Evolutionary conservation across 2,113 vertebrate species (phyloP), one percentile per base, ranked within the genome.

Genomic region (Periophthalmodon schlosseri): DNA sequence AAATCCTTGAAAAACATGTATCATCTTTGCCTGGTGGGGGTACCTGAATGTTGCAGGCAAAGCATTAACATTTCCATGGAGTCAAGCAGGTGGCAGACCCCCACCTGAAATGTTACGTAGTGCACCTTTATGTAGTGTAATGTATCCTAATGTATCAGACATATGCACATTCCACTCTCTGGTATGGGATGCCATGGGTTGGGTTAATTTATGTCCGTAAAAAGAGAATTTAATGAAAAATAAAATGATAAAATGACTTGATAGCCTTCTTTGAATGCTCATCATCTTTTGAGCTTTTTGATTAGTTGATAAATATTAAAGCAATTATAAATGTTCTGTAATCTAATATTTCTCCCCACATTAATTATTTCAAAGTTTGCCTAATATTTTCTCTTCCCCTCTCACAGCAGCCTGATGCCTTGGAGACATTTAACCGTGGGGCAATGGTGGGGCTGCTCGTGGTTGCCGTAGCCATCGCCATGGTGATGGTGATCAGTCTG

Each of bases 381-480:
- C 68, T n/a, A 18, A 23, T 28, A 3, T 39, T 69, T 68, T 78
- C 4, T 61, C 18, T 9, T 70, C 46, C 71, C 24, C 15, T 28
- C 12, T 34, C 0, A 44, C 72, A 96, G 95, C 94, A 95, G 87
- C 95, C 94, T 0, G 95, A 95, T 52, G 94, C 94, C 58, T 76
- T 95, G 90, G 94, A 95, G 77, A 94, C 94, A 1, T 95, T 95
- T 71, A 96, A 95, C 88, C 91, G 94, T 4, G 94, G 95, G 1
- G 96, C 96, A 2, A 94, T 97, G 92, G 95, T 96, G 7, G 96
- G 96, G 7, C 87, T 97, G 81, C 91, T 97, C 74, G 95, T 97
- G 71, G 93, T 97, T 60, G 96, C 95, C 0, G 94, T 95, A 72
- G 94, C 95, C 0, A 95, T 95, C 3, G 94, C 95, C 44, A 95